Conservation (phyloP, 2,888 invertebrate genomes). For the Drosophila algonquin region DNA sequence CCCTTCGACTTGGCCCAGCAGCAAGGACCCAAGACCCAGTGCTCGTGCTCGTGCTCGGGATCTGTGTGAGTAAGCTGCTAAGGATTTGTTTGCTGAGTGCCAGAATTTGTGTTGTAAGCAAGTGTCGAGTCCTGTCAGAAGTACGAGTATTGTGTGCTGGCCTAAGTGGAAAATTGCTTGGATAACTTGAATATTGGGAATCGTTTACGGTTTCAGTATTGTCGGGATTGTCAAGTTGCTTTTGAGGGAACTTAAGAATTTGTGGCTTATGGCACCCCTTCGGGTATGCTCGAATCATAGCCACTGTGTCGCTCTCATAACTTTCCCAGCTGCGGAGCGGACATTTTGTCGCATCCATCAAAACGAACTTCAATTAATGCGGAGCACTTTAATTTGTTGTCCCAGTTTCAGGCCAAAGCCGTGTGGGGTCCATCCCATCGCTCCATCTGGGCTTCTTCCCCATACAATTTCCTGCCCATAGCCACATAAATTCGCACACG, state of each 20-base stretch:
- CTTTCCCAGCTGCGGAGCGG: neutral
- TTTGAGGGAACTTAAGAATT: neutral
- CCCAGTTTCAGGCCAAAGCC: constrained; percentile 54
- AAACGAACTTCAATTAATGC: constrained; percentile 59
- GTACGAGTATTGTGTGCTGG: neutral
- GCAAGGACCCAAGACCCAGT: constrained; percentile 1
- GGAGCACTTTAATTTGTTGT: constrained; percentile 60
- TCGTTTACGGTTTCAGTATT: neutral
- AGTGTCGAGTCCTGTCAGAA: constrained; percentile 6
- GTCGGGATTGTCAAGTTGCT: too few relatives aligned
- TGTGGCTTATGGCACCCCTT: neutral
- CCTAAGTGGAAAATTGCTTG: neutral
- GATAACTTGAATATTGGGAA: neutral
- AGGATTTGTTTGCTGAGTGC: constrained; percentile 55
- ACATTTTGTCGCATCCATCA: constrained; percentile 39
- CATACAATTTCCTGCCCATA: constrained; percentile 70
- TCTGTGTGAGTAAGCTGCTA: constrained; percentile 15
- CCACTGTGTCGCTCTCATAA: constrained; percentile 13
- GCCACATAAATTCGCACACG: constrained; percentile 72
- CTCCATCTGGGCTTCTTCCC: constrained; percentile 23
- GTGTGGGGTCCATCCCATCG: neutral
- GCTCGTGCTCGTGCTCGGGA: constrained; percentile 10
- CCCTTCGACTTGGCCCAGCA: constrained; percentile 34
- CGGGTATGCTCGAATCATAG: neutral
- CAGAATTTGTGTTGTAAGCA: constrained; percentile 43